Percentiles rank a stretch among this genome's conserved stretches.
Evolutionary conservation across 2,797 vertebrate species (phyloP).

Genomic region (Coregonus suidteri): DNA sequence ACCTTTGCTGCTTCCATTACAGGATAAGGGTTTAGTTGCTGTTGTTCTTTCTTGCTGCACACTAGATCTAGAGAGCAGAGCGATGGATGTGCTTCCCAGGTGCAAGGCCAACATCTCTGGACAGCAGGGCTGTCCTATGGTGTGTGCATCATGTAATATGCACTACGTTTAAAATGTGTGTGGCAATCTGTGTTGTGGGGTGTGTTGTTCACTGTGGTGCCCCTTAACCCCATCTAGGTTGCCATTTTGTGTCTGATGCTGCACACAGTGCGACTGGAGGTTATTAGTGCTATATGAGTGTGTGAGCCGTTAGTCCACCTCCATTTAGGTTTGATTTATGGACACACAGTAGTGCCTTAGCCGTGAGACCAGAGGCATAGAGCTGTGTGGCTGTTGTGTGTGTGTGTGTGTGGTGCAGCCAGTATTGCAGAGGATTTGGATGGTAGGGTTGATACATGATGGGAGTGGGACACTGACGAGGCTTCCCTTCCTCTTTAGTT

Average conservation of each 20-base stretch:
- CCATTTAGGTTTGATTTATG: conserved; percentile 66
- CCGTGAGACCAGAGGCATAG: conserved; percentile 72
- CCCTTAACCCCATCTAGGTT: conserved; percentile 30
- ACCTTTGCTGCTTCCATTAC: conserved; percentile 1
- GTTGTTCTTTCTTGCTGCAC: not conserved
- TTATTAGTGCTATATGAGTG: conserved; percentile 69
- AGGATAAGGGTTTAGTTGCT: not conserved
- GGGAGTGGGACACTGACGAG: not conserved
- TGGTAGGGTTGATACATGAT: not conserved
- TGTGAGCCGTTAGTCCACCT: conserved; percentile 69
- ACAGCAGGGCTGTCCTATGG: not conserved
- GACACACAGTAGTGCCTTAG: conserved; percentile 80
- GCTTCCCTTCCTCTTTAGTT: not conserved
- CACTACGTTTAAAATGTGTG: not conserved
- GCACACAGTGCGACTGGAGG: conserved; percentile 52
- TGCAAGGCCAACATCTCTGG: not conserved
- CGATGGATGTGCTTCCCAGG: not conserved
- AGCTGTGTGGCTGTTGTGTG: conserved; percentile 39
- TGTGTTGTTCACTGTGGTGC: conserved; percentile 6
- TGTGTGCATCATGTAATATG: not conserved
- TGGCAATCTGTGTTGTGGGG: conserved; percentile 51
- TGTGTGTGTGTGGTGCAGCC: conserved; percentile 31
- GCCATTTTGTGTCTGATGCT: conserved; percentile 68
- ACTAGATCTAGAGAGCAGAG: not conserved
- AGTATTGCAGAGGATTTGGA: not conserved